Evolutionary conservation across 2,888 invertebrate species (phyloP).

Genomic region (Acleris literana): DNA sequence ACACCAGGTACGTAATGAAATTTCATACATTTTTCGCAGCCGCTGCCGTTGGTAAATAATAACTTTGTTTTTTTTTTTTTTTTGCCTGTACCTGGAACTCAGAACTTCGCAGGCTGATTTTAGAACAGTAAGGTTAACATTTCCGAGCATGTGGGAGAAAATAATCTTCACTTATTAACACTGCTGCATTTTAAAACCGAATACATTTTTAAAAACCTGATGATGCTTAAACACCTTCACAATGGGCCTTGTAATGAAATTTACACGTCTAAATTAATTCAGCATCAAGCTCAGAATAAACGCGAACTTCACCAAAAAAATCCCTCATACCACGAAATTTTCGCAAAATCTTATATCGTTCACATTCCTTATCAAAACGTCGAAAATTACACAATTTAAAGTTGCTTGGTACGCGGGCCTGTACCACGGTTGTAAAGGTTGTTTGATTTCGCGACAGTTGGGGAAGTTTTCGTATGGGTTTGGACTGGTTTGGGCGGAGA

Average conservation of each 20-base stretch:
- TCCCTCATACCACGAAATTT: conserved; percentile 52
- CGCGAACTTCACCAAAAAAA: conserved; percentile 60
- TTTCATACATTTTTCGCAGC: too few species aligned
- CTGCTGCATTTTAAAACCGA: conserved; percentile 9
- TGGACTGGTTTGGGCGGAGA: conserved; percentile 58
- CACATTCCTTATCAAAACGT: not conserved
- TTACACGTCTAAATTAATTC: conserved; percentile 58
- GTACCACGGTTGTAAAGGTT: conserved; percentile 53
- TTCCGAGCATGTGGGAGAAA: too few species aligned
- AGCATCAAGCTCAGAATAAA: conserved; percentile 67
- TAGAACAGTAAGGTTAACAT: too few species aligned
- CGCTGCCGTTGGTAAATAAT: too few species aligned
- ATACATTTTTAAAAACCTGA: conserved; percentile 8
- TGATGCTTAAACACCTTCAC: conserved; percentile 26
- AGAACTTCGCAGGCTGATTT: too few species aligned
- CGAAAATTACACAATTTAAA: conserved; percentile 15
- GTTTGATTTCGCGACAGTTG: conserved; percentile 10
- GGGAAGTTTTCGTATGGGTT: conserved; percentile 47
- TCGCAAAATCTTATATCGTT: conserved; percentile 1
- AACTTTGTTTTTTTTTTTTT: too few species aligned
- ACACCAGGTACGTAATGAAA: too few species aligned
- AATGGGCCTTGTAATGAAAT: conserved; percentile 42
- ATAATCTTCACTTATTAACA: too few species aligned
- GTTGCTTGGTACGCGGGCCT: conserved; percentile 45
- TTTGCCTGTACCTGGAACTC: too few species aligned